Percentiles rank a stretch among this genome's conserved stretches.
These are phyloP conservation scores for Semicossyphus pulcher DNA, from an alignment of 2,113 vertebrate species.

Conservation along the genomic window DNA sequence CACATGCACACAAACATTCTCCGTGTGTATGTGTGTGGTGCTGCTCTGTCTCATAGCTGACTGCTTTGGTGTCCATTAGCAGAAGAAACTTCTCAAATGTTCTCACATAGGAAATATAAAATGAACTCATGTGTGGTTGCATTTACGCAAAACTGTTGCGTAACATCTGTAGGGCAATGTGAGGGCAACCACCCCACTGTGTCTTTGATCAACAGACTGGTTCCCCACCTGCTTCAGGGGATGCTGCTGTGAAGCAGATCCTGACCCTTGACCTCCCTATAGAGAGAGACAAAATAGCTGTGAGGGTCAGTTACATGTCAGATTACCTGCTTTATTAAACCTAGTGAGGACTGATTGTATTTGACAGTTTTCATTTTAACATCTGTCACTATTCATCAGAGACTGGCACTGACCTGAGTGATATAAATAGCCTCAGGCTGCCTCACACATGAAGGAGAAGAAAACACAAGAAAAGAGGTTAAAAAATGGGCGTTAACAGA, in stretches of 20 bases:
- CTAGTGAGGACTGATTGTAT: not conserved
- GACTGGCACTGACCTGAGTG: not conserved
- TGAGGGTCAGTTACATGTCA: not conserved
- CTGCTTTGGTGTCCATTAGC: too few relatives aligned
- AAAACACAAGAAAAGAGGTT: not conserved
- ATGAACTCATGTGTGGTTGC: not conserved
- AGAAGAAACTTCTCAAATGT: too few relatives aligned
- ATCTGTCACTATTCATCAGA: not conserved
- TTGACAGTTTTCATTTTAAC: not conserved
- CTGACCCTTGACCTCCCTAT: not conserved
- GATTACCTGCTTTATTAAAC: not conserved
- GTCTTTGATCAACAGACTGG: not conserved
- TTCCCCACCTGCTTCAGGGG: not conserved
- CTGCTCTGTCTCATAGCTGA: too few relatives aligned
- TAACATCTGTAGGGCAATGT: not conserved
- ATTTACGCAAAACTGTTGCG: not conserved
- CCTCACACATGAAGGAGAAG: not conserved
- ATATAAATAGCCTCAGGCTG: not conserved
- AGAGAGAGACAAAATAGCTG: not conserved
- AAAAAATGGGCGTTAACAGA: not conserved
- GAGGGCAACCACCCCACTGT: not conserved
- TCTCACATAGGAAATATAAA: too few relatives aligned
- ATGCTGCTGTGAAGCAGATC: not conserved
- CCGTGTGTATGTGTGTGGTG: too few relatives aligned
- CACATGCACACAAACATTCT: not conserved